Percentiles rank a stretch among this genome's conserved stretches.
Conservation (phyloP, 2,888 invertebrate genomes). For the Leistus spinibarbis region DNA sequence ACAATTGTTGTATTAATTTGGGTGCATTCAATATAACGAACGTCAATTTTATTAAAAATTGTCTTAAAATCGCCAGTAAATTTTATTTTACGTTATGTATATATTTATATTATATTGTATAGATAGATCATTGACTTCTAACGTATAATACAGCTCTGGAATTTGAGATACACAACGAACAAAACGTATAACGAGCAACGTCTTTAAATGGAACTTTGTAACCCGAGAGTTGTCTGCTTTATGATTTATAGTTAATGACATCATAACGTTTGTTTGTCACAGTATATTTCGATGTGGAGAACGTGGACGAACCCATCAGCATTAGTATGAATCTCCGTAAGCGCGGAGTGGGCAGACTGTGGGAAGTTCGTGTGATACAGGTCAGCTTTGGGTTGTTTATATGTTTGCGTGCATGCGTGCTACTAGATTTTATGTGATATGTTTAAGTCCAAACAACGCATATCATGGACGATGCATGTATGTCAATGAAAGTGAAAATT, state of each 20-base stretch:
- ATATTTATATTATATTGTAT: too few relatives aligned
- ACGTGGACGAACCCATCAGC: conserved; percentile 58
- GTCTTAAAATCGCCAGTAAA: too few relatives aligned
- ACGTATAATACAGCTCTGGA: too few relatives aligned
- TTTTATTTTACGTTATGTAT: too few relatives aligned
- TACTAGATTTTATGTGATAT: not conserved
- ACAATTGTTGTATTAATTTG: too few relatives aligned
- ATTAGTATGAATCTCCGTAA: conserved; percentile 65
- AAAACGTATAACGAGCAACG: too few relatives aligned
- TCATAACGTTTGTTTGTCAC: conserved; percentile 47
- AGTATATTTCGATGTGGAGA: conserved; percentile 75
- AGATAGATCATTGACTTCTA: too few relatives aligned
- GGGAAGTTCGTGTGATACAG: conserved; percentile 79
- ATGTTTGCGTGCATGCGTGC: not conserved
- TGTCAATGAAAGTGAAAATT: not conserved
- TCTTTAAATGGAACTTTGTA: too few relatives aligned
- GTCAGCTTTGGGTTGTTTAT: conserved; percentile 51
- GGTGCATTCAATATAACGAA: too few relatives aligned
- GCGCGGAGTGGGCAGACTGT: conserved; percentile 71
- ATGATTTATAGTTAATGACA: not conserved
- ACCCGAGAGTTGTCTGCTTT: too few relatives aligned
- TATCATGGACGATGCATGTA: not conserved
- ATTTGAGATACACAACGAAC: too few relatives aligned
- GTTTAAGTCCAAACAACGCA: not conserved
- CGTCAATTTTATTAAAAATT: too few relatives aligned